Evolutionary conservation across 2,888 invertebrate genomes (phyloP).

Genomic region (Campoplex capitator): DNA sequence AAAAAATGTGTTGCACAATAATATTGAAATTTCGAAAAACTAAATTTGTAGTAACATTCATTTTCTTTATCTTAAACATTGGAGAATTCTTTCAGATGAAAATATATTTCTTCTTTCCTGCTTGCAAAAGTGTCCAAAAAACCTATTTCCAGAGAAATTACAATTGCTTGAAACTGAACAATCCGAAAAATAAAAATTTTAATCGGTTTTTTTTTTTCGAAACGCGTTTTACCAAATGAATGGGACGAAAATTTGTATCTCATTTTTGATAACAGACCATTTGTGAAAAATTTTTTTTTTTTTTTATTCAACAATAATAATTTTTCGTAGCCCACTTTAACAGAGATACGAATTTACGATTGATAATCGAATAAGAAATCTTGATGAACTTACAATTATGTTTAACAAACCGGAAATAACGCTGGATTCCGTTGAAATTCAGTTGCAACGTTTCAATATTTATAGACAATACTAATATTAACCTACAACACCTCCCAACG

Average conservation of each 20-base stretch:
- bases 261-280: constrained; percentile 16
- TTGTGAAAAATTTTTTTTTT: background rate
- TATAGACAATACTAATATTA: constrained; percentile 21
- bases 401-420: constrained; percentile 29
- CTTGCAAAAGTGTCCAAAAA: no score
- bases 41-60: no score
- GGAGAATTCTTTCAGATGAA: no score
- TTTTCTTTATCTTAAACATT: no score
- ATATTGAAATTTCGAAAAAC: no score
- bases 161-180: background rate
- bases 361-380: background rate
- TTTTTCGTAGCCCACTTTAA: background rate
- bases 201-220: no score
- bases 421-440: constrained; percentile 18
- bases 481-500: background rate
- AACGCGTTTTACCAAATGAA: background rate
- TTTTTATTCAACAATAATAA: background rate
- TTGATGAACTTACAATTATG: constrained; percentile 5
- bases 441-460: constrained; percentile 22
- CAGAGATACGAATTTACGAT: background rate
- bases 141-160: background rate
- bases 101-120: background rate
- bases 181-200: background rate
- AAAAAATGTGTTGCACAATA: no score
- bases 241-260: background rate